Percentiles rank a stretch among this genome's conserved stretches.
Evolutionary conservation across 1,140 invertebrate species (phyloP).

Genomic region (Oreohelix idahoensis): DNA sequence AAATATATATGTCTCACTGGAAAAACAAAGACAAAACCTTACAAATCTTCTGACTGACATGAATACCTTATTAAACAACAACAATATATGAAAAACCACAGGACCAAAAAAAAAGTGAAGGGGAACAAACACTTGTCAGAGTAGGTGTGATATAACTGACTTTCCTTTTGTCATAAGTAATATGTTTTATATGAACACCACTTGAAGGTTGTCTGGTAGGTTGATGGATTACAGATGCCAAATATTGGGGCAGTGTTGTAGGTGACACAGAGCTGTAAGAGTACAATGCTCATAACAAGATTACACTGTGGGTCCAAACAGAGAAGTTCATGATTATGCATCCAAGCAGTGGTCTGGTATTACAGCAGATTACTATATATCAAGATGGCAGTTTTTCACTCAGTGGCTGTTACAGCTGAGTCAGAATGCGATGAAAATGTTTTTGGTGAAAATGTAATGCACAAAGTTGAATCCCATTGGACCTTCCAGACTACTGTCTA

Average conservation of each 20-base stretch:
- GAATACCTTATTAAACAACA: conserved; percentile 81
- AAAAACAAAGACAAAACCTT: conserved; percentile 42
- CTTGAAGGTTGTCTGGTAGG: conserved; percentile 82
- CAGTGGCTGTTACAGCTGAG: conserved; percentile 75
- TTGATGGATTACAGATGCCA: conserved; percentile 82
- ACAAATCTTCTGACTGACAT: conserved; percentile 77
- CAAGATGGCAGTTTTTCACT: conserved; percentile 82
- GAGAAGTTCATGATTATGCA: conserved; percentile 89
- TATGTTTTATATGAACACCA: no score
- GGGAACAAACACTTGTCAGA: no score
- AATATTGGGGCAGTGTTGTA: conserved; percentile 72
- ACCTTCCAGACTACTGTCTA: conserved; percentile 75
- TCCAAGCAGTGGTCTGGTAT: conserved; percentile 90
- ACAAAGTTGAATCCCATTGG: conserved; percentile 81
- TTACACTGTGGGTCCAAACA: conserved; percentile 91
- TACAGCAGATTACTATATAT: conserved; percentile 77
- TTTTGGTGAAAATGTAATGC: conserved; percentile 77
- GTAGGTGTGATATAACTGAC: no score
- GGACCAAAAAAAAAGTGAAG: no score
- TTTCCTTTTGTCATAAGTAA: no score
- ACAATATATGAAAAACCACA: no score
- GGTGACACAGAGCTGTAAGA: conserved; percentile 79
- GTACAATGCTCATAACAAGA: conserved; percentile 91
- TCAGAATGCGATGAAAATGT: conserved; percentile 56
- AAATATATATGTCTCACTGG: conserved; percentile 45